A percentile compares a stretch with the other conserved stretches of the same genome.
phyloP scores from a whole-genome alignment of 2,113 vertebrate genomes.

The Rhinopomastus cyanomelas region DNA sequence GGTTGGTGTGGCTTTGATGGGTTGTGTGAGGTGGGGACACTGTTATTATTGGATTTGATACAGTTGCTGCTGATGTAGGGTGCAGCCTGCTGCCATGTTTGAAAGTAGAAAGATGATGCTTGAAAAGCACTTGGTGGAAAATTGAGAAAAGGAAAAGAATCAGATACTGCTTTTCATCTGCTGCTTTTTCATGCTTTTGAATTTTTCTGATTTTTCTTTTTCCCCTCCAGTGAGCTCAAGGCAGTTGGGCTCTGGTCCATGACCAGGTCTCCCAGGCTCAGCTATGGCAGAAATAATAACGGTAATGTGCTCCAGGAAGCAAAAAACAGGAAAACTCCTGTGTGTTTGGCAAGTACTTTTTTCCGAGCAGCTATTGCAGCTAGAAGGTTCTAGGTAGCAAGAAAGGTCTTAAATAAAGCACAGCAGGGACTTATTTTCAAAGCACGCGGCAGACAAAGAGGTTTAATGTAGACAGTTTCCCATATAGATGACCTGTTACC shows the following conservation, averaged over 20 bases:
- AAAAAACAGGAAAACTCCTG: neutral
- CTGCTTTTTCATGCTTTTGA: neutral
- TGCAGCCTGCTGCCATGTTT: neutral
- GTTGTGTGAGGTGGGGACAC: neutral
- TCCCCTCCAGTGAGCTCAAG: neutral
- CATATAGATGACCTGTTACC: neutral
- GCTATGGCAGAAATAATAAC: neutral
- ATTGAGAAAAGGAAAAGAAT: neutral
- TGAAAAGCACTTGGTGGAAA: neutral
- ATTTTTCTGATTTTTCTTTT: neutral
- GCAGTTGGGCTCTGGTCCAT: neutral
- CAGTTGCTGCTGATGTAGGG: neutral
- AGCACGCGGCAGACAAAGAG: neutral
- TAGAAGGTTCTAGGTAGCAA: neutral
- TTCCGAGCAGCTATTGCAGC: neutral
- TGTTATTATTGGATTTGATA: neutral
- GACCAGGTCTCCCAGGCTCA: neutral
- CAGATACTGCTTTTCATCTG: neutral
- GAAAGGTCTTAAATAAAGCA: neutral
- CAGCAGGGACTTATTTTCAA: neutral
- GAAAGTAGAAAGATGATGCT: neutral
- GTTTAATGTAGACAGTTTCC: neutral
- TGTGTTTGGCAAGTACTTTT: neutral
- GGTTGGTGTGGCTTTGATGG: neutral
- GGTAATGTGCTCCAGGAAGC: neutral